phyloP scores from a whole-genome alignment of 30 jellyfish, hydroid and myxozoan genomes.

The Hydractinia echinata region DNA sequence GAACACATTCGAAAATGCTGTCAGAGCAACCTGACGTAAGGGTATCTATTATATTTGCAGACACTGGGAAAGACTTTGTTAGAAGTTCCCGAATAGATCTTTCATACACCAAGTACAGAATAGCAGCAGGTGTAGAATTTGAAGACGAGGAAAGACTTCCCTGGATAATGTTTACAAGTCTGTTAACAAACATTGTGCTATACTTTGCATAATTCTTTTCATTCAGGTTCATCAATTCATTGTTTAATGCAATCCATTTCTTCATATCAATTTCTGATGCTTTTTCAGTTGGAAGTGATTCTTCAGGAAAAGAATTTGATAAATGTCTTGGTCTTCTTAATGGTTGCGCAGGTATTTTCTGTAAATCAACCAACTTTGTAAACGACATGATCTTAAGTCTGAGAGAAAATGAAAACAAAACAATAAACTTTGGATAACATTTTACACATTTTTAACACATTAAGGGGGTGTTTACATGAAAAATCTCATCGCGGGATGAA shows the following conservation, averaged over 20 bases:
- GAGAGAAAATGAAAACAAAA: too few relatives aligned
- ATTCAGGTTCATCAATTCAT: neutral
- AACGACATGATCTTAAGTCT: too few relatives aligned
- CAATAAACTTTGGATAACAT: too few relatives aligned
- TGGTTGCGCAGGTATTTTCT: too few relatives aligned
- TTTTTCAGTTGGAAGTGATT: neutral
- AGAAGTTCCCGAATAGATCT: neutral
- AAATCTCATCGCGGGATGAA: too few relatives aligned
- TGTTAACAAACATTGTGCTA: neutral
- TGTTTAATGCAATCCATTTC: neutral
- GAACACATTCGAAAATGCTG: neutral
- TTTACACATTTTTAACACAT: too few relatives aligned
- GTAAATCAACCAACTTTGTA: too few relatives aligned
- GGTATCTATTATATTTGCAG: slow-evolving; percentile 12
- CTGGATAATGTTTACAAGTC: neutral
- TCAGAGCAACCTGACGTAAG: neutral
- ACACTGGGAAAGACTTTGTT: slow-evolving; percentile 9
- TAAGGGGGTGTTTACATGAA: too few relatives aligned
- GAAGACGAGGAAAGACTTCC: neutral
- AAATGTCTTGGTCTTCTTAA: too few relatives aligned
- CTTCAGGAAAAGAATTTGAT: too few relatives aligned
- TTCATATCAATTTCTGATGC: neutral
- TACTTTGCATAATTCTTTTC: neutral
- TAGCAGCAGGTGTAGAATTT: slow-evolving; percentile 2
- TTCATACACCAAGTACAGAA: neutral